Base-by-base conservation (phyloP, 2,888 invertebrate genomes). In the Torymus tubicola region DNA sequence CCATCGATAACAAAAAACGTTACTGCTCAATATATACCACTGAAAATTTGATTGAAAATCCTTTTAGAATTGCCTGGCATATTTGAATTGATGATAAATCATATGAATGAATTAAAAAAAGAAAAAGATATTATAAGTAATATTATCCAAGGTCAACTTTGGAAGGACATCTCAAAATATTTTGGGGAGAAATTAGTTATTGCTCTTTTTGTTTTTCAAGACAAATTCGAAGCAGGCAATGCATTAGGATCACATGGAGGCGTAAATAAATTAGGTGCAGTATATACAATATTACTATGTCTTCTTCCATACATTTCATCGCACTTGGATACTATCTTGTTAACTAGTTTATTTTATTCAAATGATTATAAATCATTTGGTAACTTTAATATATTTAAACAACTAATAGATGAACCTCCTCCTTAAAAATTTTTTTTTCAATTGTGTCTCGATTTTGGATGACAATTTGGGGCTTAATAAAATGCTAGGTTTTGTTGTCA, bases 401-500 rank as follows among this genome's bases (percentile, higher is more conserved):
- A 67, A 24, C 13, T 67, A n/a, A 67, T 67, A 3, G 12, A 16
- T 18, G 67, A 52, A 24, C 13, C 53, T n/a, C n/a, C n/a, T n/a
- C n/a, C n/a, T n/a, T n/a, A n/a, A n/a, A 50, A 18, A 67, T 1
- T 31, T 31, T 31, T 31, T 31, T 31, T 31, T 31, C 31, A 31
- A 31, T 31, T 31, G 31, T 31, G 31, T 31, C 31, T n/a, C 3
- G 31, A 53, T 67, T 53, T 18, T 67, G 18, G 67, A 53, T 16
- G 67, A 52, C 13, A 64, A 64, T 24, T 50, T 64, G n/a, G n/a
- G 42, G 8, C 14, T 64, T 10, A 64, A 64, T 64, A 14, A 10
- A 2, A 67, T 67, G 8, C 12, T 52, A 52, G 67, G 53, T 52
- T 67, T 67, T 18, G 52, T 52, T 12, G 52, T 16, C 0, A 55